Evolutionary conservation across 2,888 invertebrate genomes (phyloP), one percentile per base, ranked within the genome.

Genomic region (Isoperla grammatica): DNA sequence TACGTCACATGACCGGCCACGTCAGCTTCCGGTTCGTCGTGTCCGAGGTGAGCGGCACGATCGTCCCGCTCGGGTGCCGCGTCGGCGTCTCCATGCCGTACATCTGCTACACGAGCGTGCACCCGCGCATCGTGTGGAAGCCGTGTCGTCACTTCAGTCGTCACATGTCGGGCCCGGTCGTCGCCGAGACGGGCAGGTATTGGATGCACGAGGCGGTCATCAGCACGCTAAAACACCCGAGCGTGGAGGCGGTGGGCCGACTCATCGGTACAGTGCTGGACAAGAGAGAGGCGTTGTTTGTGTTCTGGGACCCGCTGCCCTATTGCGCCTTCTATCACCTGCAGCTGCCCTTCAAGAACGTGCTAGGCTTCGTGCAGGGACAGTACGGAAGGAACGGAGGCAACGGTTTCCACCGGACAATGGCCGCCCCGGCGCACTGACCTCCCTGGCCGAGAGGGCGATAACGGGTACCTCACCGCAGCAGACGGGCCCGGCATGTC

Each of bases 271-370:
- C 84, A 0, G 85, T 88, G 39, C 71, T 90, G 66, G 88, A 90
- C 69, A 88, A 88, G 66, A 79, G 88, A 42, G 90, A 91, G 70
- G 90, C 88, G 0, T 75, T 91, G 1, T 91, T 91, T 69, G 81
- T 85, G 4, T 86, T 86, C 69, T 90, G 90, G 90, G 91, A 91
- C 71, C 91, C 91, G 4, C 71, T 91, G 67, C 91, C 91, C 0
- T 91, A 90, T 71, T 90, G 89, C 70, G 90, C 88, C 2, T 90
- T 89, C 71, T 90, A 90, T 74, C 89, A 89, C 71, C 83, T 91
- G 67, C 87, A 90, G 69, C 72, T 86, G 67, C 89, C 90, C 0
- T 78, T 86, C 65, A 78, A 79, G 61, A 81, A 81, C 65, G 76
- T 83, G 23, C 73, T 79, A 65, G 77, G 77, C 43, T 81, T 82